These are phyloP conservation scores for Spea bombifrons DNA, from an alignment of 2,113 vertebrate genomes.

Conservation along the genomic window DNA sequence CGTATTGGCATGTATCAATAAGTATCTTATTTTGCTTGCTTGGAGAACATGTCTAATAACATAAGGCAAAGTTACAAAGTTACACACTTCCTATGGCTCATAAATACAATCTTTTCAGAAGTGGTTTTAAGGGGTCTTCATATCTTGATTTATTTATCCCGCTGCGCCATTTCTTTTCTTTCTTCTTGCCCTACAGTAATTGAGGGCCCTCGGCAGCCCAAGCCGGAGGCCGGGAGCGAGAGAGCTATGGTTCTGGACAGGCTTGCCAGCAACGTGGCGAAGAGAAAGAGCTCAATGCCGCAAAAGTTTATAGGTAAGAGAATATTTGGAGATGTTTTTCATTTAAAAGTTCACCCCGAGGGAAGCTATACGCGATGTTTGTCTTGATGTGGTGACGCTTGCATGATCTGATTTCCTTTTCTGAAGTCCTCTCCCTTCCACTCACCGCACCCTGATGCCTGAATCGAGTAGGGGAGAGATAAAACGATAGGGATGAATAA, in stretches of 20 bases:
- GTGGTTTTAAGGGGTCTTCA: constrained; percentile 12
- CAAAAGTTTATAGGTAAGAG: constrained; percentile 94
- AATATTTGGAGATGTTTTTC: not conserved
- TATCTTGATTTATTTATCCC: not conserved
- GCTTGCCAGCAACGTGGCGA: constrained; percentile 92
- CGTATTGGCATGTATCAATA: not conserved
- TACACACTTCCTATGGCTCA: constrained; percentile 61
- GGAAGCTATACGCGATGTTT: too few relatives aligned
- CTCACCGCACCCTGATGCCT: too few relatives aligned
- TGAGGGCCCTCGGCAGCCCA: constrained; percentile 73
- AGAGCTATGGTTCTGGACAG: constrained; percentile 88
- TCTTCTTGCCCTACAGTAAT: constrained; percentile 59
- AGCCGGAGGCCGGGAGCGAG: constrained; percentile 84
- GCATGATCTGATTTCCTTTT: too few relatives aligned
- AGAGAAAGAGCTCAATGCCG: constrained; percentile 92
- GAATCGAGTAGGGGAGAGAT: too few relatives aligned
- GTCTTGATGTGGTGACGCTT: too few relatives aligned
- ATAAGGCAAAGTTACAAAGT: too few relatives aligned
- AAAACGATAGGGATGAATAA: too few relatives aligned
- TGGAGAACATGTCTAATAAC: too few relatives aligned
- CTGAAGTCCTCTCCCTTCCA: too few relatives aligned
- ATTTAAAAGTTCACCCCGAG: too few relatives aligned
- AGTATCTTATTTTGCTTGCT: not conserved
- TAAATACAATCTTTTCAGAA: constrained; percentile 31
- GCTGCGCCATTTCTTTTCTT: constrained; percentile 44